Evolutionary conservation across 2,888 invertebrate genomes (phyloP), one percentile per base, ranked within the genome.

Genomic region (Aphidius colemani): DNA sequence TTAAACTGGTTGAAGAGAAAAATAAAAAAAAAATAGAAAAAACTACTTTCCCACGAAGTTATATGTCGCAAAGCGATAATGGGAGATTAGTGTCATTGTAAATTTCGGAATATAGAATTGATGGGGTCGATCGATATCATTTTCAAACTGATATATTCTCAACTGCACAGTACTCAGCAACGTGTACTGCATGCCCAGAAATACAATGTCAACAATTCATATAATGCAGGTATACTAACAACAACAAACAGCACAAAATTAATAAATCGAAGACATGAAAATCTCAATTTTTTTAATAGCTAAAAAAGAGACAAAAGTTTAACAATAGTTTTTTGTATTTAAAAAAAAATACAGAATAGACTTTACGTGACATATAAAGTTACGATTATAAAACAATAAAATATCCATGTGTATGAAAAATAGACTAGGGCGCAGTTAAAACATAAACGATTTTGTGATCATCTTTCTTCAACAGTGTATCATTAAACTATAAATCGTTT

Each of bases 401-500:
- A 60, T 69, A 64, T 69, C 70, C 13, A 18, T 2, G 13, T 18
- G 13, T 18, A 18, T 18, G 67, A 69, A 68, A 71, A 69, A 59
- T 64, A 69, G 69, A 72, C 71, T 67, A 30, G 30, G 30, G 30
- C 5, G 30, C 30, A 30, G 30, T 30, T 30, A 30, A 30, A 30
- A 30, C 30, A 30, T 3, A 5, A n/a, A n/a, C 71, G 70, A 68
- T 62, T 68, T 67, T 66, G 48, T 68, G 71, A 71, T 70, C 70
- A 74, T 76, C 72, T 67, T 70, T 66, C 7, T 45, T 13, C 43
- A 50, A 57, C 59, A 61, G 66, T 59, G 70, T 65, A 71, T 72
- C 71, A 57, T 69, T 67, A 65, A 71, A 71, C 74, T 71, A 76
- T 77, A 76, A 77, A 77, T 74, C 74, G 70, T 69, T 65, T 53